A percentile compares a stretch with the other conserved stretches of the same genome.
phyloP scores from a whole-genome alignment of 2,797 vertebrate genomes.

The Australoheros facetus region DNA sequence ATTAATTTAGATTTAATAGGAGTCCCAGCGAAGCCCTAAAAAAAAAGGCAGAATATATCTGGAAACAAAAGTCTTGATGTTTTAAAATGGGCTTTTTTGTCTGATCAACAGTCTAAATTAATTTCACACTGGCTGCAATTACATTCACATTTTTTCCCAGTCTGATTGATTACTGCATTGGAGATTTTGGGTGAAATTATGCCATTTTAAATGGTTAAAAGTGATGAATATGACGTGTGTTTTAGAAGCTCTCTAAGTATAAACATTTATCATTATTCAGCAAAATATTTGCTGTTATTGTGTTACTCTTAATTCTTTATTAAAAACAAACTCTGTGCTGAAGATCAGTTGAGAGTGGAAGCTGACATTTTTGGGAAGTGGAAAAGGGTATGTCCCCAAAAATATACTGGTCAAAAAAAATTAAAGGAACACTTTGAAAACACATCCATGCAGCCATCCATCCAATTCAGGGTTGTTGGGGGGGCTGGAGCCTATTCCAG shows the following conservation, averaged over 20 bases:
- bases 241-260: neutral
- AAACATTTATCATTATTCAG: neutral
- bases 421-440: no score
- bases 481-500: no score
- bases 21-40: neutral
- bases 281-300: neutral
- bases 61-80: neutral
- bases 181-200: neutral
- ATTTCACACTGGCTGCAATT: neutral
- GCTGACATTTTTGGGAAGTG: neutral
- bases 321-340: neutral
- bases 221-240: neutral
- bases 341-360: neutral
- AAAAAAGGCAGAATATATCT: neutral
- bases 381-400: no score
- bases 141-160: no score
- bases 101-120: neutral
- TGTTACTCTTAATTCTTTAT: neutral
- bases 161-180: neutral
- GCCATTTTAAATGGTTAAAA: neutral
- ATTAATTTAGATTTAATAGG: neutral
- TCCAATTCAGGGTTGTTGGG: no score
- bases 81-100: neutral
- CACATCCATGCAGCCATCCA: no score
- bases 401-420: no score